A percentile compares a stretch with the other conserved stretches of the same genome.
These are phyloP conservation scores for Anhinga anhinga DNA, from an alignment of 2,113 vertebrate genomes.

Conservation along the genomic window DNA sequence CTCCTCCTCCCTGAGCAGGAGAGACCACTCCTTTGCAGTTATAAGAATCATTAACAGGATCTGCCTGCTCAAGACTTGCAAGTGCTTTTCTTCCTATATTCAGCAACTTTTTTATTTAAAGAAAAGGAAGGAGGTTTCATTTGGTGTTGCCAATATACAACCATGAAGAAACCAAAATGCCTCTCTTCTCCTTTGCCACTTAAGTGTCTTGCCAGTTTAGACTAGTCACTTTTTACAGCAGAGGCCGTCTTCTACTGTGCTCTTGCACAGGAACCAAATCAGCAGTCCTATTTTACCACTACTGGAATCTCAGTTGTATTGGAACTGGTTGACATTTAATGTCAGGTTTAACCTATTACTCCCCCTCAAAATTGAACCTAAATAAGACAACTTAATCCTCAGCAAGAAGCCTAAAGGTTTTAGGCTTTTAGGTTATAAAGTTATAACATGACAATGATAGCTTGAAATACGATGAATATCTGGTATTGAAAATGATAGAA, in stretches of 20 bases:
- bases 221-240: background rate
- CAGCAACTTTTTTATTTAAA: background rate
- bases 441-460: background rate
- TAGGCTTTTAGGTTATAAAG: background rate
- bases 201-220: background rate
- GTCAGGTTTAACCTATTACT: background rate
- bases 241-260: background rate
- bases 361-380: background rate
- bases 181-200: background rate
- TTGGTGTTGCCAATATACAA: background rate
- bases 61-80: background rate
- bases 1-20: background rate
- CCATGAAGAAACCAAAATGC: background rate
- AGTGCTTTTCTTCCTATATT: background rate
- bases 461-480: background rate
- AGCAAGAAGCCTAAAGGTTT: background rate
- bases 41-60: background rate
- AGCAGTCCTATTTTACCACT: background rate
- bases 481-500: background rate
- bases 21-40: background rate
- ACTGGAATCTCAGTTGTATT: background rate
- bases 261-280: background rate
- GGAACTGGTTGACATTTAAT: background rate
- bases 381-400: background rate
- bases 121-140: background rate